These are phyloP conservation scores for Actias luna DNA, from an alignment of 2,888 invertebrate species.

Conservation along the genomic window DNA sequence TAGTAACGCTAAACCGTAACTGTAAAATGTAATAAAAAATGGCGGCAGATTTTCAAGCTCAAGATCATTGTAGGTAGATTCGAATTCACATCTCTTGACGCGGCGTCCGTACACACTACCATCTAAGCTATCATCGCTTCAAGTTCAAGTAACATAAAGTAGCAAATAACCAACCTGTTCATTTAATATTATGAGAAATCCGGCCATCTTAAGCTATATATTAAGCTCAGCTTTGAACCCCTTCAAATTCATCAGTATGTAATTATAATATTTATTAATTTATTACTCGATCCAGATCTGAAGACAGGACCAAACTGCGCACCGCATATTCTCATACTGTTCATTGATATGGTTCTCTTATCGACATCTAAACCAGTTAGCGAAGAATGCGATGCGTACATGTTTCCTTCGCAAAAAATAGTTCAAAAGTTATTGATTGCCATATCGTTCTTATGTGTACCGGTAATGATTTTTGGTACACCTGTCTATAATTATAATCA, in stretches of 20 bases:
- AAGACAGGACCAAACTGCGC: constrained; percentile 80
- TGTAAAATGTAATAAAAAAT: no score
- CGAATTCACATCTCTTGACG: no score
- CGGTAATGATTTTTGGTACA: constrained; percentile 87
- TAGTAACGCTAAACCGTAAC: no score
- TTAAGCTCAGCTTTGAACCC: no score
- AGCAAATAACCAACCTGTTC: no score
- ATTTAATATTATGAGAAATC: no score
- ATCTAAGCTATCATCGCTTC: no score
- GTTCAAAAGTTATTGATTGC: constrained; percentile 83
- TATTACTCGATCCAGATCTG: constrained; percentile 33
- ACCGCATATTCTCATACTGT: constrained; percentile 88
- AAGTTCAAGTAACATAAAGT: no score
- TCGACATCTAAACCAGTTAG: constrained; percentile 46
- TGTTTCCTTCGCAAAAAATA: constrained; percentile 76
- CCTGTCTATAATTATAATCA: constrained; percentile 78
- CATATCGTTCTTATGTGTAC: constrained; percentile 84
- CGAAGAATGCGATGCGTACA: constrained; percentile 75
- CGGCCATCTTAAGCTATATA: no score
- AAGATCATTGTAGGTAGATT: no score
- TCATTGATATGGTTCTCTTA: constrained; percentile 89
- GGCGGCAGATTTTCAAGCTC: no score
- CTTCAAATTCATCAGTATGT: background rate
- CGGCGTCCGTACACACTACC: no score
- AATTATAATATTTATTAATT: background rate